These are phyloP conservation scores for Furcifer pardalis DNA, from an alignment of 2,797 vertebrate species.

Conservation along the genomic window DNA sequence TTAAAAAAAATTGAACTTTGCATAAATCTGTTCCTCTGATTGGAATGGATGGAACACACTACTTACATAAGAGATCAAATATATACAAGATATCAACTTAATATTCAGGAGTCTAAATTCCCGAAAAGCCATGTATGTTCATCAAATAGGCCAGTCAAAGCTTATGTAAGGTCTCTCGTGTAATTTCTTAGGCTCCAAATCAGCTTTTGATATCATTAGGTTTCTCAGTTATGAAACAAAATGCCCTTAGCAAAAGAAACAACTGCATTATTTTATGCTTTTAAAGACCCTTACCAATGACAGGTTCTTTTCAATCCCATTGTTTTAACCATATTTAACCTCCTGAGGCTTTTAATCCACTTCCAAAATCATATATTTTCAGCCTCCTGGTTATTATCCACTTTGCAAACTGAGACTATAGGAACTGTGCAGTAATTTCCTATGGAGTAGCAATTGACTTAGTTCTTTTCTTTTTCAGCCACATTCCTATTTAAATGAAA, in stretches of 20 bases:
- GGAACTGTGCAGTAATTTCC: not conserved
- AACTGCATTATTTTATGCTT: conserved; percentile 1
- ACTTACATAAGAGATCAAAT: too few species aligned
- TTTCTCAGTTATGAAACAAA: not conserved
- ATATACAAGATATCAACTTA: not conserved
- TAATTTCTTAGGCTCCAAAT: not conserved
- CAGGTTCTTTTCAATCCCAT: not conserved
- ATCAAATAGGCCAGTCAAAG: not conserved
- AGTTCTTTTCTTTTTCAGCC: conserved; percentile 27
- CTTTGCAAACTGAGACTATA: conserved; percentile 12
- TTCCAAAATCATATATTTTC: conserved; percentile 15
- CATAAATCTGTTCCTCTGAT: not conserved
- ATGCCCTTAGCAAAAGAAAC: not conserved
- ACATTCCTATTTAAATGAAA: conserved; percentile 44
- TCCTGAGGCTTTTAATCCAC: conserved; percentile 20
- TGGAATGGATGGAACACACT: not conserved
- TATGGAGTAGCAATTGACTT: conserved; percentile 18
- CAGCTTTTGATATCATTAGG: too few species aligned
- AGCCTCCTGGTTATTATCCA: not conserved
- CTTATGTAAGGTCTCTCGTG: not conserved
- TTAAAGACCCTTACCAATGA: not conserved
- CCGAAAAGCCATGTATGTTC: not conserved
- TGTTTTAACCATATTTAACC: not conserved
- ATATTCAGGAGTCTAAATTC: not conserved
- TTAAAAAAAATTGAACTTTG: not conserved